Conservation (phyloP, 2,113 vertebrate genomes). For the Mus musculus region DNA sequence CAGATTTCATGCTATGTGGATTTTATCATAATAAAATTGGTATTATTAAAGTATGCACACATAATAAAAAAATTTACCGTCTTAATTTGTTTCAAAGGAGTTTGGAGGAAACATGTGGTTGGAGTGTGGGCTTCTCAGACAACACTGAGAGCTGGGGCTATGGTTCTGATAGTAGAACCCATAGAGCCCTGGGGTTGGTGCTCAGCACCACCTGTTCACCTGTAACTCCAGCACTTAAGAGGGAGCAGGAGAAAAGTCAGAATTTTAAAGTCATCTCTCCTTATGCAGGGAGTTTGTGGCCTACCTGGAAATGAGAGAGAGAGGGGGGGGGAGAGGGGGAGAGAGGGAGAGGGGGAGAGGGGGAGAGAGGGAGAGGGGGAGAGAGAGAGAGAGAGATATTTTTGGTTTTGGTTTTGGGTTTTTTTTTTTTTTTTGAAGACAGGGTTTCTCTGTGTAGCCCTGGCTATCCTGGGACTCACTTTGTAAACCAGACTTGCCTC, state of each 20-base stretch:
- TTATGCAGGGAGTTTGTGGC: neutral
- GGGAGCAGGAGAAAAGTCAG: neutral
- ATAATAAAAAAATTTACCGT: neutral
- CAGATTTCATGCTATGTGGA: neutral
- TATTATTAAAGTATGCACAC: neutral
- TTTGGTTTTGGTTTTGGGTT: too few relatives aligned
- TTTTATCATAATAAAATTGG: neutral
- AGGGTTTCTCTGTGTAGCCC: too few relatives aligned
- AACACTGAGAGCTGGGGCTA: neutral
- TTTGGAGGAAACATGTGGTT: neutral
- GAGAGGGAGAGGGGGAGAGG: too few relatives aligned
- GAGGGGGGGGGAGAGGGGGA: too few relatives aligned
- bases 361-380: too few relatives aligned
- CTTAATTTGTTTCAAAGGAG: neutral
- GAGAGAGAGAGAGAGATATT: too few relatives aligned
- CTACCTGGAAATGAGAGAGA: neutral
- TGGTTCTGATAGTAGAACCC: neutral
- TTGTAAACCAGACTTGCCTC: too few relatives aligned
- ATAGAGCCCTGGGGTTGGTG: too few relatives aligned
- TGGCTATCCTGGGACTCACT: too few relatives aligned
- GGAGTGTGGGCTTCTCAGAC: neutral
- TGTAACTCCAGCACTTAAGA: neutral
- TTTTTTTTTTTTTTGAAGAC: too few relatives aligned
- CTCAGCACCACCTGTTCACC: neutral
- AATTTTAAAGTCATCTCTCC: neutral